Evolutionary conservation across 2,797 vertebrate species (phyloP), one percentile per base, ranked within the genome.

Genomic region (Strix occidentalis): DNA sequence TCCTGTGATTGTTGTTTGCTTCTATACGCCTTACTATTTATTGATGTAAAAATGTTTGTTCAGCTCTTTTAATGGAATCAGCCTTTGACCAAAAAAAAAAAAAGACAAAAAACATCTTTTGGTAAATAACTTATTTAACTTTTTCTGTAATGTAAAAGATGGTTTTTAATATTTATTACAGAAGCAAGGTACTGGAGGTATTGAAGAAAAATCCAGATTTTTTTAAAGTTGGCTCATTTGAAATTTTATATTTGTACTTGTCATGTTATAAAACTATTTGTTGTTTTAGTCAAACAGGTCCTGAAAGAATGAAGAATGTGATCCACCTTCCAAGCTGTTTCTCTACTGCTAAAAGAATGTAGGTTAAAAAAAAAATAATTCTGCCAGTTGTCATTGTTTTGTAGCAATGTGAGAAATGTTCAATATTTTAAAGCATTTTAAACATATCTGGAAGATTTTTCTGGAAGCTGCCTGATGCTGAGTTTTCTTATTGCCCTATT

Each of bases 71-170:
- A 82, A 81, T 48, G 46, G 37, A 84, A 77, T 74, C 77, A 90
- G 57, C 65, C 61, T 93, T 84, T 94, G 83, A 89, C 87, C 51
- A 81, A 84, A 89, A 93, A 84, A 33, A 70, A 33, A 37, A 17
- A 29, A 33, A 35, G 3, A 51, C 33, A 74, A 86, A 80, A 56
- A 8, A 70, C 64, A 53, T 45, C 31, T 85, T 92, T 94, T 93
- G 79, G 43, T 91, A 96, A 96, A 94, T 93, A 96, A 97, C 61
- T 92, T 96, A 95, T 96, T 97, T 94, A 90, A 95, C 84, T n/a
- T 79, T 93, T 95, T 91, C 56, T 91, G 80, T 96, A 77, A 89
- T 84, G 81, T 91, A 80, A 91, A 83, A 82, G 54, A 74, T 69
- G 61, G 41, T 46, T 96, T 96, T 90, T 89, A 90, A 86, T 97